phyloP scores from a whole-genome alignment of 2,888 invertebrate genomes.

The Chelonus formosanus region DNA sequence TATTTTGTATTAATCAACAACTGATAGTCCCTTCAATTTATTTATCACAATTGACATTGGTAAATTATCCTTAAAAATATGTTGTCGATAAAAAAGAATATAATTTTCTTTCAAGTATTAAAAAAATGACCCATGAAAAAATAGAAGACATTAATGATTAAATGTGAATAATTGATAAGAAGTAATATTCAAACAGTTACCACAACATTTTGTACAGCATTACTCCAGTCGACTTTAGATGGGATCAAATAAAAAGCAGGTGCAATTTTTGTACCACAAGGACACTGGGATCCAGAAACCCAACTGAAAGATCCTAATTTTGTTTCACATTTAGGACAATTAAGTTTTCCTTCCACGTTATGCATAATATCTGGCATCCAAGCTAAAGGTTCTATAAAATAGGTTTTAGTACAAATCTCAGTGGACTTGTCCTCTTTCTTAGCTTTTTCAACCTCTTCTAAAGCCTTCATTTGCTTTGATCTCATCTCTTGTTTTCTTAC shows the following conservation, averaged over 20 bases:
- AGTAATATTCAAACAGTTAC: conserved; percentile 71
- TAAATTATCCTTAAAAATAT: too few species aligned
- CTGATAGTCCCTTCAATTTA: too few species aligned
- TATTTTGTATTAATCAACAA: too few species aligned
- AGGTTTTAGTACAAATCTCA: conserved; percentile 75
- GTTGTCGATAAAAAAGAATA: too few species aligned
- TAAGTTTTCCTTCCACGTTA: conserved; percentile 81
- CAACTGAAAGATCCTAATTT: conserved; percentile 92
- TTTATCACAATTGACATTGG: too few species aligned
- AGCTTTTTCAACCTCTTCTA: conserved; percentile 28
- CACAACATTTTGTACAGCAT: conserved; percentile 88
- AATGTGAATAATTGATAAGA: too few species aligned
- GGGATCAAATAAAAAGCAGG: conserved; percentile 92
- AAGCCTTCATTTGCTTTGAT: conserved; percentile 27
- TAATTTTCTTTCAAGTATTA: too few species aligned
- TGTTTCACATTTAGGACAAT: conserved; percentile 84
- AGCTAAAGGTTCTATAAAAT: conserved; percentile 88
- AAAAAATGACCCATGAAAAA: neutral
- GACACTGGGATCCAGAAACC: conserved; percentile 87
- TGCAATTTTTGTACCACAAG: conserved; percentile 88
- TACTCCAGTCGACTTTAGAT: conserved; percentile 89
- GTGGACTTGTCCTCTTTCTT: conserved; percentile 43
- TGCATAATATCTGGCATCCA: conserved; percentile 85
- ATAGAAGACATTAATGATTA: neutral
- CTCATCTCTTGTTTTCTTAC: conserved; percentile 52